phyloP scores from a whole-genome alignment of 2,888 invertebrate species.

The Zhengitettix transpicula region DNA sequence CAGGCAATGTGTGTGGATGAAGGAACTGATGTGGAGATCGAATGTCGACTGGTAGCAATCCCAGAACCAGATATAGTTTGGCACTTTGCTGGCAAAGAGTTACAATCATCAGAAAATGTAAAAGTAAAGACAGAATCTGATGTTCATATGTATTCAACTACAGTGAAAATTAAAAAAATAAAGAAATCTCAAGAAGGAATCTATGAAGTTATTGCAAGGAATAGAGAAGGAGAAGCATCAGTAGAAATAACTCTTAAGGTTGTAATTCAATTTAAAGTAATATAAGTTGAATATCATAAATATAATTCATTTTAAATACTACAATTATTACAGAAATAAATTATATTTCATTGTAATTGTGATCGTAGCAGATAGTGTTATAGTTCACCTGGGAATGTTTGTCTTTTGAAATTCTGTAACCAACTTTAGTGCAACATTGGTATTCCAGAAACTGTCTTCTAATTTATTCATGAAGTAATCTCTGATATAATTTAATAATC shows the following conservation, averaged over 20 bases:
- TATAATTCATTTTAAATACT: no score
- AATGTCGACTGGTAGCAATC: constrained; percentile 75
- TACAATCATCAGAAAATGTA: constrained; percentile 52
- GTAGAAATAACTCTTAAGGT: constrained; percentile 68
- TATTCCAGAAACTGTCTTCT: no score
- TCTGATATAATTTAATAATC: no score
- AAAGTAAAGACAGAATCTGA: constrained; percentile 66
- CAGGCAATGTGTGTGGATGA: constrained; percentile 75
- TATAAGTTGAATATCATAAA: no score
- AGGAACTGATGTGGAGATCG: constrained; percentile 66
- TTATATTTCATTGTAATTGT: no score
- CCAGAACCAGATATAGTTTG: constrained; percentile 86
- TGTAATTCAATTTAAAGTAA: neutral
- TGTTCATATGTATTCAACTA: constrained; percentile 79
- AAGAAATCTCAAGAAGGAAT: constrained; percentile 66
- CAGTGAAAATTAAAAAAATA: constrained; percentile 58
- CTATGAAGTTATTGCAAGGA: constrained; percentile 69
- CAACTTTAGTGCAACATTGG: no score
- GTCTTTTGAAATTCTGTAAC: no score
- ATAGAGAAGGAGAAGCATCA: constrained; percentile 72
- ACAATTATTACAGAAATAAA: no score
- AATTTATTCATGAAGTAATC: no score
- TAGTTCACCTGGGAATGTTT: no score
- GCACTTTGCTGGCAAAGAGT: constrained; percentile 62
- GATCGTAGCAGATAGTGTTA: no score